phyloP scores from a whole-genome alignment of 2,113 vertebrate species.

The Python bivittatus region DNA sequence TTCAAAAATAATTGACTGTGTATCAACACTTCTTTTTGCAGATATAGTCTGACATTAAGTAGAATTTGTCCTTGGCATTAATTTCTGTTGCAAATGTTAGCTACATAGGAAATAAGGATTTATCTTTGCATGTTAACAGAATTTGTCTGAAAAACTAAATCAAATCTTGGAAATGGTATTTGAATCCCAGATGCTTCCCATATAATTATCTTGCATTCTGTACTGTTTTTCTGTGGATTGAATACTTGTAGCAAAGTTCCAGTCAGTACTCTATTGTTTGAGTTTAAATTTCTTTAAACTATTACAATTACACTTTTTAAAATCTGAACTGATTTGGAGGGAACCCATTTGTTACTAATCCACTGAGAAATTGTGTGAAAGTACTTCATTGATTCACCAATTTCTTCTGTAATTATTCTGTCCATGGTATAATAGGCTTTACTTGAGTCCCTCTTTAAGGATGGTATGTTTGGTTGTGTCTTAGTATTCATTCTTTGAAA shows the following conservation, averaged over 20 bases:
- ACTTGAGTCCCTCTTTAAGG: not conserved
- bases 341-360: not conserved
- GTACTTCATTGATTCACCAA: not conserved
- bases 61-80: not conserved
- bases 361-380: no score
- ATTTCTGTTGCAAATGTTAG: not conserved
- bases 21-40: not conserved
- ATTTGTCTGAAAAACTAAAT: not conserved
- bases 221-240: not conserved
- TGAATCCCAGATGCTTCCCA: not conserved
- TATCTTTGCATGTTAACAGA: not conserved
- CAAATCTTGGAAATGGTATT: not conserved
- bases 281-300: not conserved
- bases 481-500: not conserved
- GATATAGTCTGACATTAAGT: not conserved
- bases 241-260: not conserved
- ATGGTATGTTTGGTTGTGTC: not conserved
- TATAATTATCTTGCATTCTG: not conserved
- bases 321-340: not conserved
- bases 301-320: not conserved
- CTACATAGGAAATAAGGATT: not conserved
- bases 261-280: not conserved
- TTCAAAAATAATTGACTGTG: not conserved
- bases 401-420: not conserved
- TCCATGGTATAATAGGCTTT: not conserved